These are phyloP conservation scores for Phaonia tiefii DNA, from an alignment of 2,888 invertebrate genomes.

Conservation along the genomic window DNA sequence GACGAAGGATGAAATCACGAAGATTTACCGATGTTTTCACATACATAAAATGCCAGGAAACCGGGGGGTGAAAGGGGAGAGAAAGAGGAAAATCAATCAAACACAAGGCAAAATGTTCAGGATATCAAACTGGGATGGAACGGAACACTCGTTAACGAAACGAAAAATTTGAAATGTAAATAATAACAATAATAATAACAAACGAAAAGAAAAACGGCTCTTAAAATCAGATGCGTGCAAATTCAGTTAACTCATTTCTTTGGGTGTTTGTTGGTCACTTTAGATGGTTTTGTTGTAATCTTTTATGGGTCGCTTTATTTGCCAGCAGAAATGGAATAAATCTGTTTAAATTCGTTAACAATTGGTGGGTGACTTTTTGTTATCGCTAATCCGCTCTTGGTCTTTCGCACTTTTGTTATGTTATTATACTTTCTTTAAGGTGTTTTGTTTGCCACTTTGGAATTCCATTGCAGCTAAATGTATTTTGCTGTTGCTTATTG, in stretches of 20 bases:
- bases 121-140: background rate
- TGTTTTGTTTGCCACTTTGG: conserved; percentile 37
- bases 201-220: too few species aligned
- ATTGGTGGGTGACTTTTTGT: too few species aligned
- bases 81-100: conserved; percentile 30
- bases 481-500: conserved; percentile 25
- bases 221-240: too few species aligned
- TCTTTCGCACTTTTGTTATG: conserved; percentile 31
- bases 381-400: too few species aligned
- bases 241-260: too few species aligned
- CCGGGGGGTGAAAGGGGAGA: conserved; percentile 9
- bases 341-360: too few species aligned
- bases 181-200: conserved; percentile 11
- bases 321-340: too few species aligned
- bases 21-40: background rate
- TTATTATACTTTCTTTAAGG: conserved; percentile 40
- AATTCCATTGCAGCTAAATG: conserved; percentile 63
- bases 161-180: conserved; percentile 13
- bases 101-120: background rate
- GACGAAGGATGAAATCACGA: background rate
- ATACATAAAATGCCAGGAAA: background rate
- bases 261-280: too few species aligned
- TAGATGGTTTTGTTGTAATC: too few species aligned
- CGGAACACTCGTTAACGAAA: background rate
- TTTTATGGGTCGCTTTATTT: too few species aligned